Evolutionary conservation across 2,113 vertebrate genomes (phyloP).

Genomic region (Equus quagga): DNA sequence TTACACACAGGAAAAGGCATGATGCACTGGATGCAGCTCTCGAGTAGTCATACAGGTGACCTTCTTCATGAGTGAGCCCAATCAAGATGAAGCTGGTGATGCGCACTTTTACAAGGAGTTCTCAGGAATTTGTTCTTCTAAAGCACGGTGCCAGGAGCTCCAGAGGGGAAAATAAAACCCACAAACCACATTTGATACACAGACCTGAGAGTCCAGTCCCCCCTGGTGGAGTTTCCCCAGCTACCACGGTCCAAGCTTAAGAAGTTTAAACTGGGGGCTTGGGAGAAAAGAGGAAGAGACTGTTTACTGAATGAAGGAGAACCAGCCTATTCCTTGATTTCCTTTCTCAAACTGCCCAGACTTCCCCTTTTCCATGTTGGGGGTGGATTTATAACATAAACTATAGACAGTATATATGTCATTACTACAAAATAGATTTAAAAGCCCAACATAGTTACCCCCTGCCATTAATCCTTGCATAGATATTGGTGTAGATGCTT

Average conservation of each 20-base stretch:
- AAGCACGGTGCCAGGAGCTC: background rate
- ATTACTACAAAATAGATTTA: background rate
- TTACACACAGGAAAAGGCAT: background rate
- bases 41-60: background rate
- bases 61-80: background rate
- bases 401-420: background rate
- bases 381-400: slow-evolving; percentile 12
- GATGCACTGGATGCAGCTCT: background rate
- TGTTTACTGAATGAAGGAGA: background rate
- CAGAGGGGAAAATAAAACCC: background rate
- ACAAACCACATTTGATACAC: background rate
- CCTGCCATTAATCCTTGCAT: background rate
- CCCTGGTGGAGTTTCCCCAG: background rate
- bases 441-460: background rate
- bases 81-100: background rate
- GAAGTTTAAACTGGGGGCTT: background rate
- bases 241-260: background rate
- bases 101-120: background rate
- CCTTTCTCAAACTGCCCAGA: background rate
- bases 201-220: background rate
- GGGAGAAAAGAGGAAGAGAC: background rate
- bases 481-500: background rate
- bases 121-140: background rate
- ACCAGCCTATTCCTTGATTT: background rate
- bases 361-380: background rate